Evolutionary conservation across 92 coral and sea anemone species (phyloP), one percentile per base, ranked within the genome.

Genomic region (Epizoanthus scotinus): DNA sequence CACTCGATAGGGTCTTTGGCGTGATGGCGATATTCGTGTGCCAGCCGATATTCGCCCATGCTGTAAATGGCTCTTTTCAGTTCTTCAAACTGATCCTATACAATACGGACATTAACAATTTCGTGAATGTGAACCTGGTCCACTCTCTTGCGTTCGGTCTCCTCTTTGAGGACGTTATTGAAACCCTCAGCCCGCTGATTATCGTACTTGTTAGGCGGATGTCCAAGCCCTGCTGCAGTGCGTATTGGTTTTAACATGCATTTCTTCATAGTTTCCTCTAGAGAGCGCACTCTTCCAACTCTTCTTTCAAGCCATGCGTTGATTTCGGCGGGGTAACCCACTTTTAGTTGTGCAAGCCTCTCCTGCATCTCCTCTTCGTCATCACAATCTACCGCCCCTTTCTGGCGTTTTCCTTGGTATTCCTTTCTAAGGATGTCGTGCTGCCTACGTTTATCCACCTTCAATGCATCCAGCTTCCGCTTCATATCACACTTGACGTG

Each of bases 21-120:
- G 25, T 47, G 28, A 9, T 79, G 70, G 36, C 62, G 40, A 63
- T 79, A 82, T 9, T 36, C 78, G 8, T 69, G 6, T 19, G 85
- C 67, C 52, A 82, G 34, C 5, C 85, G 52, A 68, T 82, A 70
- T 0, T 82, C 80, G 29, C 85, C 85, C 85, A 82, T 82, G 42
- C 49, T 27, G 57, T 83, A 70, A 5, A 83, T 42, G 6, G 86
- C 82, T 38, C 40, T 83, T 27, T 54, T 63, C 57, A 69, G 54
- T 54, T 83, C 86, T 6, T 72, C 78, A 14, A 54, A 31, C 58
- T 83, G 81, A 40, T 71, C 60, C 82, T 28, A 26, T 2, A 72
- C 70, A 12, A 71, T 38, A 8, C 80, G 27, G 14, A n/a, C 70
- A 34, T 83, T 66, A 20, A 83, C 62, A 27, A 60, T 34, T 19